Percentiles rank a stretch among this genome's conserved stretches.
phyloP scores from a whole-genome alignment of 2,113 vertebrate genomes.

The Corapipo altera region DNA sequence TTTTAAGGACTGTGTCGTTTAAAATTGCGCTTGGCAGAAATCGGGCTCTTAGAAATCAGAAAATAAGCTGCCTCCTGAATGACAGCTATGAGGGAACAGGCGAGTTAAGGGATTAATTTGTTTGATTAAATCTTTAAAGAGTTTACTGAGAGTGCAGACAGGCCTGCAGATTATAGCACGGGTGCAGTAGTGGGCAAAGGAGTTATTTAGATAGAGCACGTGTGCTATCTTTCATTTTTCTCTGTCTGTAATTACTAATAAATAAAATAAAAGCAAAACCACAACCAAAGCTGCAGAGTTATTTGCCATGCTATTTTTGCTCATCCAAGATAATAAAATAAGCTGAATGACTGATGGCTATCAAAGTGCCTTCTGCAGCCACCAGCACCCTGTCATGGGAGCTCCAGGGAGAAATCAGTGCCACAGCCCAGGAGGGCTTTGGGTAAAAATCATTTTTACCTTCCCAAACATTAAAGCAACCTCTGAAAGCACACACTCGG shows the following conservation, averaged over 20 bases:
- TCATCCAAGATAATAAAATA: not conserved
- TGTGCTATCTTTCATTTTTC: not conserved
- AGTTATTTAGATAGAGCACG: slow-evolving; percentile 17
- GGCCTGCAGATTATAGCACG: not conserved
- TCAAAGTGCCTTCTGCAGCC: not conserved
- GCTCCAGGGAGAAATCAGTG: not conserved
- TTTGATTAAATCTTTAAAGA: slow-evolving; percentile 68
- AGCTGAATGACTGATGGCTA: not conserved
- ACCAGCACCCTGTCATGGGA: not conserved
- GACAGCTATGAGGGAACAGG: not conserved
- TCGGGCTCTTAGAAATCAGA: not conserved
- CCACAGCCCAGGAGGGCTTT: not conserved
- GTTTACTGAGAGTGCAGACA: slow-evolving; percentile 38
- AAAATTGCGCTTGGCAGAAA: slow-evolving; percentile 26
- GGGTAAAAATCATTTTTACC: not conserved
- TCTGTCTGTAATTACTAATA: not conserved
- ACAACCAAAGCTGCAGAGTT: not conserved
- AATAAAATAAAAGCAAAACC: slow-evolving; percentile 25
- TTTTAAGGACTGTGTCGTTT: slow-evolving; percentile 32
- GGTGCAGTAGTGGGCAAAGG: not conserved
- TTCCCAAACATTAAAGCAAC: not conserved
- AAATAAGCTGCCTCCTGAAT: slow-evolving; percentile 50
- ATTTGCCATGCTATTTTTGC: not conserved
- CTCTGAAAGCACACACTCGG: not conserved
- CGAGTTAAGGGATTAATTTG: slow-evolving; percentile 43